Conservation (phyloP, 2,797 vertebrate genomes). For the Neoniphon sammara region DNA sequence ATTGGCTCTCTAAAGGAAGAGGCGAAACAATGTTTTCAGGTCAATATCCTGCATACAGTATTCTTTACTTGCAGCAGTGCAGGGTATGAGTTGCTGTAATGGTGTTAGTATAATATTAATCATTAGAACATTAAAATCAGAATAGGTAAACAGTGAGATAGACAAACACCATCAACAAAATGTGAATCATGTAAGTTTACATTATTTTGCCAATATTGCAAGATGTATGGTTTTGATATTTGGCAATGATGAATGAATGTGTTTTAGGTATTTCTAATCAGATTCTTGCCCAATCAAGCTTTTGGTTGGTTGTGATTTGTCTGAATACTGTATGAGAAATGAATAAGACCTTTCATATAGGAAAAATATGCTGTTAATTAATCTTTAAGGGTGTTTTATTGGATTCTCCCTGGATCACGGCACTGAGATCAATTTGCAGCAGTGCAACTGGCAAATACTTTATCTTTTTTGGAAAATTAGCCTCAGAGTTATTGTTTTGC, state of each 20-base stretch:
- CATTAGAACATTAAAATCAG: constrained; percentile 19
- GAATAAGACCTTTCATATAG: constrained; percentile 64
- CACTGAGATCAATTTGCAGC: constrained; percentile 43
- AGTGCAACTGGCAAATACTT: constrained; percentile 22
- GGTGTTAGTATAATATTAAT: constrained; percentile 27
- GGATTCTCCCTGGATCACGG: constrained; percentile 39
- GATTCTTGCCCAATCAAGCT: constrained; percentile 48
- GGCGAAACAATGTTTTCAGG: constrained; percentile 31
- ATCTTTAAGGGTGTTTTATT: constrained; percentile 50
- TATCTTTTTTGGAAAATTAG: constrained; percentile 8
- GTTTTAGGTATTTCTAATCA: constrained; percentile 45
- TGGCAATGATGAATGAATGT: constrained; percentile 67
- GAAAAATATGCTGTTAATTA: constrained; percentile 53
- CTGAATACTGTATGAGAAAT: constrained; percentile 64
- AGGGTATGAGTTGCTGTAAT: constrained; percentile 22
- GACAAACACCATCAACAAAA: constrained; percentile 47
- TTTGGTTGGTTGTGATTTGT: constrained; percentile 28
- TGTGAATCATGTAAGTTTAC: constrained; percentile 44
- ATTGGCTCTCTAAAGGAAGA: constrained; percentile 47
- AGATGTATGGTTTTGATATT: constrained; percentile 71
- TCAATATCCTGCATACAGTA: constrained; percentile 14
- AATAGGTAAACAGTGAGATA: constrained; percentile 20
- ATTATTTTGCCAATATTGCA: constrained; percentile 25
- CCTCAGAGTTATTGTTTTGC: constrained; percentile 28
- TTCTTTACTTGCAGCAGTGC: constrained; percentile 29